A percentile compares a stretch with the other conserved stretches of the same genome.
Evolutionary conservation across 2,888 invertebrate species (phyloP).

Genomic region (Thalpophila matura): DNA sequence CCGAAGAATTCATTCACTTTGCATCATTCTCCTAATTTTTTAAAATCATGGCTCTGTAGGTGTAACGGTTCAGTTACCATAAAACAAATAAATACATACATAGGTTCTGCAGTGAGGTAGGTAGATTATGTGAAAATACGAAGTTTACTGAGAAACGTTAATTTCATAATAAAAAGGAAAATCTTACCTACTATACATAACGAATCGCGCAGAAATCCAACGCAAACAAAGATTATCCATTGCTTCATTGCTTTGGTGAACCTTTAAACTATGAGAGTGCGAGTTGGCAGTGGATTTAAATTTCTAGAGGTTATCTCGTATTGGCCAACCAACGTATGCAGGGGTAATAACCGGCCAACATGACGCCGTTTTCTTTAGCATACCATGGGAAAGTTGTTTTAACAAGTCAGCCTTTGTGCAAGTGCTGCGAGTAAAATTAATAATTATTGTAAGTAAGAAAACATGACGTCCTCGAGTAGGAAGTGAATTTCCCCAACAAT

Average conservation of each 20-base stretch:
- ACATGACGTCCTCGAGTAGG: constrained; percentile 55
- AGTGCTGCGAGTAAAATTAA: constrained; percentile 45
- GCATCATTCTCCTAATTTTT: constrained; percentile 36
- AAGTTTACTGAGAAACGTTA: constrained; percentile 20
- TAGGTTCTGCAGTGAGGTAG: too few relatives aligned
- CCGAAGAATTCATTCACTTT: neutral
- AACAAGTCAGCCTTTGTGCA: constrained; percentile 46
- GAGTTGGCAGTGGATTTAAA: constrained; percentile 34
- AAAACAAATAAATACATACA: constrained; percentile 7
- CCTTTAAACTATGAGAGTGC: constrained; percentile 9
- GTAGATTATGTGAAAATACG: constrained; percentile 37
- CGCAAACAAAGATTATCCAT: constrained; percentile 15
- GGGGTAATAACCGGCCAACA: constrained; percentile 53
- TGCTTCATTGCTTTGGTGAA: constrained; percentile 24
- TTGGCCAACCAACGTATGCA: constrained; percentile 41
- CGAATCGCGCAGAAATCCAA: constrained; percentile 6
- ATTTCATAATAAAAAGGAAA: constrained; percentile 28
- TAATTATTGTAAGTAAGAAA: constrained; percentile 53
- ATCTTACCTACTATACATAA: constrained; percentile 28
- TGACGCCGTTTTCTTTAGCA: constrained; percentile 47
- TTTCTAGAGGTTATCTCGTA: constrained; percentile 44
- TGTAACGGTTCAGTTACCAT: constrained; percentile 23
- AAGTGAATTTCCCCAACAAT: constrained; percentile 61
- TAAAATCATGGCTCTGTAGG: constrained; percentile 23
- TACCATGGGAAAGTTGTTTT: constrained; percentile 60